Evolutionary conservation across 2,888 invertebrate genomes (phyloP), one percentile per base, ranked within the genome.

Genomic region (Diarsia brunnea): DNA sequence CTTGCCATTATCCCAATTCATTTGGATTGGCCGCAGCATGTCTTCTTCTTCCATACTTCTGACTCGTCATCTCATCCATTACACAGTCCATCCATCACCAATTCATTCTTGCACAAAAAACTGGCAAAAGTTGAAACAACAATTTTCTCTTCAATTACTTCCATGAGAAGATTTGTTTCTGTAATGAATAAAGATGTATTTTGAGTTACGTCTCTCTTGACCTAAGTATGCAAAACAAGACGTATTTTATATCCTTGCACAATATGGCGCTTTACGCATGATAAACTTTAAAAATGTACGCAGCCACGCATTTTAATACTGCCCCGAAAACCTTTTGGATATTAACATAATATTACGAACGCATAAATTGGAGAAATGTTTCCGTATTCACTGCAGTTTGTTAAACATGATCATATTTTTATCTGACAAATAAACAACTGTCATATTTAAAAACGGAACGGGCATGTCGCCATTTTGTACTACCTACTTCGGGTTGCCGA

Each of bases 281-380:
- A 69, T 70, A 73, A 80, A 72, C 60, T 67, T 58, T 60, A 75
- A 73, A 53, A 78, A 38, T 45, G 65, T 69, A 61, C 14, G 66
- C 70, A 61, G 66, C 64, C 65, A 68, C 70, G 85, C 74, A 86
- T 87, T 61, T 78, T 70, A 85, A 87, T 79, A 73, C 21, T 58
- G 83, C 61, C 85, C 85, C 76, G 71, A 79, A 86, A 84, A 84
- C 81, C 72, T 85, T 84, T 79, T 38, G 61, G 51, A 51, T 69
- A 78, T 84, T 73, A 77, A 67, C 78, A 84, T 83, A 71, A 84
- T 83, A 71, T 74, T 73, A 84, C 55, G 65, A 58, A 55, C 73
- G 38, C 55, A 69, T 83, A 74, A 73, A 80, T 80, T 73, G 27
- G n/a, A 60, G 68, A 71, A 69, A 73, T 43, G 12, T 71, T 84